Percentiles rank a stretch among this genome's conserved stretches.
Conservation (phyloP, 2,113 vertebrate species). For the cattle (Bos taurus) region DNA sequence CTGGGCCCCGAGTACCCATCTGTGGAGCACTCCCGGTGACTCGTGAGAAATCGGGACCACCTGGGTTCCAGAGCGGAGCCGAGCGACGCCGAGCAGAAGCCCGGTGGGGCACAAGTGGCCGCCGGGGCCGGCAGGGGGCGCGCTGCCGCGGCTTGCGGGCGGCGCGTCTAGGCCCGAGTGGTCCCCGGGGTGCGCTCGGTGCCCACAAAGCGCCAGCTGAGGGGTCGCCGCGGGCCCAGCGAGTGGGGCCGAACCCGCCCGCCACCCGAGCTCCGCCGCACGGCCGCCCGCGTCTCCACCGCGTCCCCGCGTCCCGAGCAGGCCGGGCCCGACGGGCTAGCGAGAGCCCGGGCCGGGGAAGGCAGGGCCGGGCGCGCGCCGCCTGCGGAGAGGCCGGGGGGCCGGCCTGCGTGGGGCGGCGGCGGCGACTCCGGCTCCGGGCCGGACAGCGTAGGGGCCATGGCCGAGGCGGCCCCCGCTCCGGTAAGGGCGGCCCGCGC, state of each 20-base stretch:
- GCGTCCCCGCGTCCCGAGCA: background rate
- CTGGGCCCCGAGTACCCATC: background rate
- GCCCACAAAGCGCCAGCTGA: conserved; percentile 40
- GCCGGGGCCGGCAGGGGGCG: background rate
- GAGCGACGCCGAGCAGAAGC: rapidly evolving
- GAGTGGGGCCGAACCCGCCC: background rate
- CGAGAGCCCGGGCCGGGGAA: background rate
- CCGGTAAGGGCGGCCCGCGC: conserved; percentile 64
- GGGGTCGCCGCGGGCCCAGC: background rate
- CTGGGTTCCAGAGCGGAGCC: background rate
- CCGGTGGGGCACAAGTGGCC: background rate
- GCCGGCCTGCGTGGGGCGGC: background rate
- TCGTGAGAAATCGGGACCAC: background rate
- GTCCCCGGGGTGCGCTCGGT: conserved; percentile 29
- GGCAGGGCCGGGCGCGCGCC: background rate
- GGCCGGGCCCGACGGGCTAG: background rate
- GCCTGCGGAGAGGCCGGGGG: background rate
- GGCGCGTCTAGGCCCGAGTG: conserved; percentile 55
- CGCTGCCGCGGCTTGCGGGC: background rate
- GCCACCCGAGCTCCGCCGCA: background rate
- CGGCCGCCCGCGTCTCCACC: background rate
- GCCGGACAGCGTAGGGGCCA: conserved; percentile 47
- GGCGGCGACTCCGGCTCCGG: background rate
- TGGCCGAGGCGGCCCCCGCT: conserved; percentile 75
- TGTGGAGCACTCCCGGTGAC: rapidly evolving